These are phyloP conservation scores for Simalia tracyae DNA, from an alignment of 2,797 vertebrate species.

Conservation along the genomic window DNA sequence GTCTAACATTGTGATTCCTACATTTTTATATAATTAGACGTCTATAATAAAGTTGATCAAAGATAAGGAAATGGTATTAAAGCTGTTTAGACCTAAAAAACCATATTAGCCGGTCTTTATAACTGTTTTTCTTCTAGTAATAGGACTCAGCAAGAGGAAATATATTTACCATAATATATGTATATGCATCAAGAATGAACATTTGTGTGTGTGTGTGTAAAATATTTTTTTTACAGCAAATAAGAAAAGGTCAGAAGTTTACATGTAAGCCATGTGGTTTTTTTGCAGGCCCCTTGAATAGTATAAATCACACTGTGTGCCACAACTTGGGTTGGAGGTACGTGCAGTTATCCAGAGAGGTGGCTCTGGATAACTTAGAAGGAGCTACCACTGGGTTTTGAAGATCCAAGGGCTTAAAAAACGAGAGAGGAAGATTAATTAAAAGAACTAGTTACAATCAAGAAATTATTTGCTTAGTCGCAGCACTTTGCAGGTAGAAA, in stretches of 20 bases:
- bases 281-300: constrained; percentile 37
- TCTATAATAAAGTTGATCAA: constrained; percentile 87
- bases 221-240: constrained; percentile 32
- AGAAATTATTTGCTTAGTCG: neutral
- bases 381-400: neutral
- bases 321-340: too few relatives aligned
- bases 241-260: constrained; percentile 49
- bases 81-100: constrained; percentile 69
- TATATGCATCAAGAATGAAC: constrained; percentile 15
- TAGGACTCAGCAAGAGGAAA: constrained; percentile 46
- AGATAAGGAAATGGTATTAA: constrained; percentile 82
- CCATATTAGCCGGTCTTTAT: constrained; percentile 58
- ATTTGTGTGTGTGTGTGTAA: neutral
- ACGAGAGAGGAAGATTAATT: neutral
- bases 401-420: neutral
- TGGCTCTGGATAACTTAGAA: neutral
- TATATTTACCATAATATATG: constrained; percentile 51
- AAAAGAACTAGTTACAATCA: neutral
- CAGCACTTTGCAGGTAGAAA: neutral
- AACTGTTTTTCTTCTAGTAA: constrained; percentile 34
- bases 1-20: constrained; percentile 74
- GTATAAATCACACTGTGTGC: neutral
- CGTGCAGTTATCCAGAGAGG: too few relatives aligned
- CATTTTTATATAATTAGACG: constrained; percentile 79
- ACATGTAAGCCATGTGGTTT: constrained; percentile 50